Evolutionary conservation across 2,113 vertebrate species (phyloP).

Genomic region (Agapornis roseicollis): DNA sequence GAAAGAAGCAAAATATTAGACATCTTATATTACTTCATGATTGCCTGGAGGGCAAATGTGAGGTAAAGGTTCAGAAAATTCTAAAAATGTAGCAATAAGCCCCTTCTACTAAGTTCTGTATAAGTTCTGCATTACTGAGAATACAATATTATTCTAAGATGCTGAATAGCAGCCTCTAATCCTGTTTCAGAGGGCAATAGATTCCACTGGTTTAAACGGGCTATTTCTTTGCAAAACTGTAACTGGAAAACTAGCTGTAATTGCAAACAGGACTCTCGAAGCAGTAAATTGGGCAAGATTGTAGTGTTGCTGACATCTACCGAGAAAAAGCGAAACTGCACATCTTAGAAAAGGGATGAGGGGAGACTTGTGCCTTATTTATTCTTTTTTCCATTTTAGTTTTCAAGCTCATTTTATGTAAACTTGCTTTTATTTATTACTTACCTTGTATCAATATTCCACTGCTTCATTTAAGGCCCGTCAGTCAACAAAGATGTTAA

Average conservation of each 20-base stretch:
- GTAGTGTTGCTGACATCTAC: conserved; percentile 76
- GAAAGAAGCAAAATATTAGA: conserved; percentile 75
- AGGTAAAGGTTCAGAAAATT: conserved; percentile 71
- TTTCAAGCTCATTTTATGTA: not conserved
- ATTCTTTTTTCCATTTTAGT: not conserved
- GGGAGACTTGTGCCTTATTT: not conserved
- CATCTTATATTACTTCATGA: conserved; percentile 75
- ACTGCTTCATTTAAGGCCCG: not conserved
- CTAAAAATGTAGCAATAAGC: conserved; percentile 67
- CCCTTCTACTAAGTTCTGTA: conserved; percentile 16
- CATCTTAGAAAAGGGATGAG: not conserved
- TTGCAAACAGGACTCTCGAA: not conserved
- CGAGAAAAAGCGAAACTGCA: conserved; percentile 56
- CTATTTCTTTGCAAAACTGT: conserved; percentile 23
- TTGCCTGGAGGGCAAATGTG: conserved; percentile 61
- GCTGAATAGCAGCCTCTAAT: not conserved
- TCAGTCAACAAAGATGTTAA: not conserved
- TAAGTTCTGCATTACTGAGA: conserved; percentile 37
- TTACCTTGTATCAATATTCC: not conserved
- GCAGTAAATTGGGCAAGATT: not conserved
- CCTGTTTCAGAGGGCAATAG: not conserved
- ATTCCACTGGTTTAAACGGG: conserved; percentile 23
- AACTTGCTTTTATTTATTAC: not conserved
- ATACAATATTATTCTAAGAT: conserved; percentile 43
- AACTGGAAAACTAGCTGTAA: not conserved